Evolutionary conservation across 2,888 invertebrate genomes (phyloP).

Genomic region (Sphinx pinastri): DNA sequence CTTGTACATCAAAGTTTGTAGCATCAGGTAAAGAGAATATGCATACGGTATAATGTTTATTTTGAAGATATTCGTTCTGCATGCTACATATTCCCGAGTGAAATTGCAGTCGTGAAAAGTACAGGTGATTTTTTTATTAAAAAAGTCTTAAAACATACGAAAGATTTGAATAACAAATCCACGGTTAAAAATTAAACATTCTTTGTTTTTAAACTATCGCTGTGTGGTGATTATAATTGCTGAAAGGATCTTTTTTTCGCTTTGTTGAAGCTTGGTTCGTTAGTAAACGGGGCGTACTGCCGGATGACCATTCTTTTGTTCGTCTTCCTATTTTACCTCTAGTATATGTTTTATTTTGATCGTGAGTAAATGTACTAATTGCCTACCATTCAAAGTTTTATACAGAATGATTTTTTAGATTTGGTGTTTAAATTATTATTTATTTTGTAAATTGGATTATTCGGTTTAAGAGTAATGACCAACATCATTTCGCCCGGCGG

Average conservation of each 20-base stretch:
- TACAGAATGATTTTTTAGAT: background rate
- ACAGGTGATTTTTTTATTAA: background rate
- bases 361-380: background rate
- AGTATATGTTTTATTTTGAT: background rate
- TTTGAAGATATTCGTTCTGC: background rate
- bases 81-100: background rate
- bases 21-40: no score
- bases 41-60: background rate
- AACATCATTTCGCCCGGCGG: background rate
- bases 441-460: background rate
- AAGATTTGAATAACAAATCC: slow-evolving; percentile 3
- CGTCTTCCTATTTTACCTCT: slow-evolving; percentile 36
- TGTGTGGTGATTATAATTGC: slow-evolving; percentile 50
- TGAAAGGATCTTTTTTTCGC: slow-evolving; percentile 43
- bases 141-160: background rate
- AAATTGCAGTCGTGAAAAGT: background rate
- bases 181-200: slow-evolving; percentile 26
- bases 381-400: no score
- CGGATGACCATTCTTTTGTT: slow-evolving; percentile 51
- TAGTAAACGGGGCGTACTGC: slow-evolving; percentile 41
- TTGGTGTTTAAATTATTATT: background rate
- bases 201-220: slow-evolving; percentile 34
- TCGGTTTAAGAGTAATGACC: background rate
- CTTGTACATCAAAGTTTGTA: background rate
- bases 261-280: slow-evolving; percentile 48